These are phyloP conservation scores for Trinectes maculatus DNA, from an alignment of 2,113 vertebrate genomes.

Conservation along the genomic window DNA sequence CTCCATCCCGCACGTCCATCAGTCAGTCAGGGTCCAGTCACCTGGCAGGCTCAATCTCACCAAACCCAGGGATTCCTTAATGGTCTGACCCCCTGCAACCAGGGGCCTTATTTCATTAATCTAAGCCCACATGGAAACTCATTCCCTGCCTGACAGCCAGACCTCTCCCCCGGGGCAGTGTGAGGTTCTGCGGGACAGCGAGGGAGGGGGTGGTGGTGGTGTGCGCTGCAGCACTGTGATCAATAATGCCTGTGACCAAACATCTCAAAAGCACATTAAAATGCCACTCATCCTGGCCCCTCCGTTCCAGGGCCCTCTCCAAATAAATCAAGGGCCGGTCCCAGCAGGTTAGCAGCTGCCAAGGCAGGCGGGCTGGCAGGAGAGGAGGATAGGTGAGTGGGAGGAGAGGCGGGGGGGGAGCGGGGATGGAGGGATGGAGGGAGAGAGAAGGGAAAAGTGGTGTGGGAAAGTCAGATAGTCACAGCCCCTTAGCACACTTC, in stretches of 20 bases:
- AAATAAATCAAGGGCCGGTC: conserved; percentile 83
- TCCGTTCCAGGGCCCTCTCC: conserved; percentile 72
- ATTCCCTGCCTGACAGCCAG: conserved; percentile 83
- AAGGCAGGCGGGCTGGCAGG: conserved; percentile 61
- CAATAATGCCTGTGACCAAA: conserved; percentile 87
- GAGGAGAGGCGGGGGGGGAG: background rate
- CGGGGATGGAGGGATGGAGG: background rate
- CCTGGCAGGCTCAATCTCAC: conserved; percentile 78
- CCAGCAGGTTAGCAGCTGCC: conserved; percentile 74
- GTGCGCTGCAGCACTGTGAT: conserved; percentile 72
- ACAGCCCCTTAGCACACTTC: conserved; percentile 1
- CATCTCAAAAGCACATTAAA: conserved; percentile 87
- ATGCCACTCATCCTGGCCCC: conserved; percentile 82
- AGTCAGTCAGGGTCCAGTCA: conserved; percentile 69
- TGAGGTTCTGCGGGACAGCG: conserved; percentile 61
- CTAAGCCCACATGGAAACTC: conserved; percentile 80
- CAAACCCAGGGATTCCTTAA: conserved; percentile 79
- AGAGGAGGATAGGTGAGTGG: conserved; percentile 50
- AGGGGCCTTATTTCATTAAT: conserved; percentile 83
- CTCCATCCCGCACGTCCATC: conserved; percentile 62
- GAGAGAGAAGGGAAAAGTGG: conserved; percentile 9
- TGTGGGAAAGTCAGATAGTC: conserved; percentile 54
- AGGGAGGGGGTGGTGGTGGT: conserved; percentile 21
- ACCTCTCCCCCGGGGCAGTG: conserved; percentile 64
- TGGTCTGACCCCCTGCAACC: conserved; percentile 77